phyloP scores from a whole-genome alignment of 2,797 vertebrate species.

The Heterohyrax brucei region DNA sequence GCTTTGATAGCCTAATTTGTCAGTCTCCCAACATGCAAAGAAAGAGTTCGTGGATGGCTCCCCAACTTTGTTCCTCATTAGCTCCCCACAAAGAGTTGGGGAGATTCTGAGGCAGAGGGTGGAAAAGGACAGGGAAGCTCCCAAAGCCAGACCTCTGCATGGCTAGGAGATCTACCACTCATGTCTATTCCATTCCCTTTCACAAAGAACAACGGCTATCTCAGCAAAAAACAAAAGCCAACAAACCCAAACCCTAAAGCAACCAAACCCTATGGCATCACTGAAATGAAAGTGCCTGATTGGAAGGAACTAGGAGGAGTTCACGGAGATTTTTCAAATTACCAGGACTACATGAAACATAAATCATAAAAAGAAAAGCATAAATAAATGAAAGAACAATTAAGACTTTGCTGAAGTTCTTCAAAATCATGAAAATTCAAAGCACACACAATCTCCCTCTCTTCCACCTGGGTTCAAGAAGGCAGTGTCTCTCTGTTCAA shows the following conservation, averaged over 20 bases:
- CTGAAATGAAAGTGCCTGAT: conserved; percentile 80
- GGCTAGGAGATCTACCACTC: conserved; percentile 84
- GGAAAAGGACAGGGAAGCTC: neutral
- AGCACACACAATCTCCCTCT: conserved; percentile 14
- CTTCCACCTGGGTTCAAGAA: conserved; percentile 54
- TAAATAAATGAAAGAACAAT: conserved; percentile 59
- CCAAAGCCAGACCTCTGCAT: conserved; percentile 69
- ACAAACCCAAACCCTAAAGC: neutral
- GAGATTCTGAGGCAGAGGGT: neutral
- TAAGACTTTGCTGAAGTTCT: conserved; percentile 62
- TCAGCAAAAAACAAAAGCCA: conserved; percentile 53
- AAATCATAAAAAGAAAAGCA: conserved; percentile 42
- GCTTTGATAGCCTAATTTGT: conserved; percentile 37
- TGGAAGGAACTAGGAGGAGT: conserved; percentile 70
- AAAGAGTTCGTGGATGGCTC: conserved; percentile 39
- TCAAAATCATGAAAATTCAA: conserved; percentile 59
- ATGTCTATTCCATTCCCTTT: conserved; percentile 2
- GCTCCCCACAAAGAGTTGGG: neutral
- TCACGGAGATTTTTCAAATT: conserved; percentile 65
- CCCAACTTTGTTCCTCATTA: neutral
- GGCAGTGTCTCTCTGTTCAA: conserved; percentile 30
- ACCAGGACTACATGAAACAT: conserved; percentile 64
- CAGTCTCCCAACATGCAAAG: conserved; percentile 35
- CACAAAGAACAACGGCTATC: neutral
- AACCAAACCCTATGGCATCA: conserved; percentile 83